Base-by-base conservation (phyloP, 2,888 invertebrate genomes). In the Agriopis marginaria region DNA sequence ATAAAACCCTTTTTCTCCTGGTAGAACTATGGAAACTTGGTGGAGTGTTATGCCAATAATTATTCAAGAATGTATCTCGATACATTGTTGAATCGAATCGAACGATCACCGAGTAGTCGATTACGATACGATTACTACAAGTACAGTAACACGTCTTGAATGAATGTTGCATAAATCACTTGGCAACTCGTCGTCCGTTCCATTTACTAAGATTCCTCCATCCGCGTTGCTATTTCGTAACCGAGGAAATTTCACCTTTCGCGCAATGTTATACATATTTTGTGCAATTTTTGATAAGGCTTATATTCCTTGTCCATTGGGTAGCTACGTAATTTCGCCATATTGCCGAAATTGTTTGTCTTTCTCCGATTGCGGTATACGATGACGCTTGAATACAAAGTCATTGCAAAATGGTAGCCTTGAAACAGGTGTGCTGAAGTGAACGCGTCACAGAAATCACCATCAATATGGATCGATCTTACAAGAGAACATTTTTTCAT, bases 121-220 rank as follows among this genome's bases (percentile, higher is more conserved):
- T 75, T 72, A 73, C 75, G 75, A 66, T 71, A 71, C 74, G 62
- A 72, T 68, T 66, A 74, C 74, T 79, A 77, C 77, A 56, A 73
- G 72, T 75, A 55, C 72, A 78, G 76, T 76, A 77, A 74, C 71
- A 76, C 73, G 73, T 75, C 77, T 77, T 74, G 78, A 80, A 78
- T 76, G 77, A 78, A 77, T 78, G 77, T 82, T 81, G 78, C 81
- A 79, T 79, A 79, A 79, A 77, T 78, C 73, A 71, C 67, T 58
- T 49, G 68, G 55, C 32, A 66, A 49, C 61, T 64, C n/a, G 70
- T 49, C 75, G 70, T 80, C 76, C 79, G 79, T 81, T 79, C 84
- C 74, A 83, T 80, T 82, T 71, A 60, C 71, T 70, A 68, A 73
- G 68, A 74, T 82, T 82, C 77, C 79, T 81, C 75, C 72, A 82